Evolutionary conservation across 2,113 vertebrate species (phyloP).

Genomic region (Colistium nudipinnis): DNA sequence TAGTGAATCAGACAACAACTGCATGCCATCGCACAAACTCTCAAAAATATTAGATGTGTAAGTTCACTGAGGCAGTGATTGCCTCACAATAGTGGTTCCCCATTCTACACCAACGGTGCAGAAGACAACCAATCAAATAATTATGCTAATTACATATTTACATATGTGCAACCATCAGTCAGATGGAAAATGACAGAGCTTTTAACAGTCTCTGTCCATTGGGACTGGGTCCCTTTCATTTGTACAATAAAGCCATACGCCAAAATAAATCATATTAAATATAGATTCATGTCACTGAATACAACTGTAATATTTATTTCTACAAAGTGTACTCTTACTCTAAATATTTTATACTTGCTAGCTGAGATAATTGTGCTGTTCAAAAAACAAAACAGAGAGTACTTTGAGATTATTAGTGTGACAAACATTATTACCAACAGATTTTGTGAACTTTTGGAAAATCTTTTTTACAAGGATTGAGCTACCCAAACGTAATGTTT

Average conservation of each 20-base stretch:
- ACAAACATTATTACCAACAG: neutral
- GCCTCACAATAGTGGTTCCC: constrained; percentile 6
- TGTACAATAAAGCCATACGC: too few species aligned
- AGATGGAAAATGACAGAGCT: constrained; percentile 2
- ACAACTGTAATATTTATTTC: too few species aligned
- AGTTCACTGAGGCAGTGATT: constrained; percentile 12
- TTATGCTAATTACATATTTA: constrained; percentile 33
- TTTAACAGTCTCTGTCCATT: neutral
- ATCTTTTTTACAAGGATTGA: constrained; percentile 25
- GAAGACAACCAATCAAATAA: constrained; percentile 18
- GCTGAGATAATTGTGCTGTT: neutral
- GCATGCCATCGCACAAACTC: constrained; percentile 15
- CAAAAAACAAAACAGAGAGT: neutral
- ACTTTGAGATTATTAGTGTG: neutral
- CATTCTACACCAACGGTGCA: constrained; percentile 27
- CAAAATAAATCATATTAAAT: too few species aligned
- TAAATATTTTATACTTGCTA: neutral
- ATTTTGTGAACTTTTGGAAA: constrained; percentile 27
- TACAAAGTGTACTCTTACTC: neutral
- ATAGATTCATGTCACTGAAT: too few species aligned
- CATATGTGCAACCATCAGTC: constrained; percentile 6
- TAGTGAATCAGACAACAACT: constrained; percentile 9
- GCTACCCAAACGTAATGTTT: constrained; percentile 32
- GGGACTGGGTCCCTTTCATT: too few species aligned
- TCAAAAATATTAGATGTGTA: constrained; percentile 11